Conservation (phyloP, 92 coral and sea anemone species). For the Porites lobata region DNA sequence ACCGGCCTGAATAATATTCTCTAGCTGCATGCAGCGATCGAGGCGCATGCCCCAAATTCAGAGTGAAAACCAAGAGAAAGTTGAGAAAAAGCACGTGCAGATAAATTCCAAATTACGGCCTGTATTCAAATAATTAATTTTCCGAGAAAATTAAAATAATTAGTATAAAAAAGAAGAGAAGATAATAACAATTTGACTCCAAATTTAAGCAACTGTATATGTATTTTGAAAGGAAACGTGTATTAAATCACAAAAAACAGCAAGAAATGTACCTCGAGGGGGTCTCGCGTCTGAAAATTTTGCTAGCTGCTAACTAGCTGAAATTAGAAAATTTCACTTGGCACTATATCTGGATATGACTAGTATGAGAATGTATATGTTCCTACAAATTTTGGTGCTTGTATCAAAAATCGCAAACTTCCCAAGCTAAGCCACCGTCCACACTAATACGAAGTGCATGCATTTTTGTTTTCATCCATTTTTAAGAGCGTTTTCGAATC, state of each 20-base stretch:
- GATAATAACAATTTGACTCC: neutral
- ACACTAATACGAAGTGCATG: too few relatives aligned
- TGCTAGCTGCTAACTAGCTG: too few relatives aligned
- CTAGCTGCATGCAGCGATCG: neutral
- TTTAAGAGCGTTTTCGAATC: too few relatives aligned
- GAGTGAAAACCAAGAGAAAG: neutral
- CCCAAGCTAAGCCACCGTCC: too few relatives aligned
- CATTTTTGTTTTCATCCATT: too few relatives aligned
- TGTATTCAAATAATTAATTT: neutral
- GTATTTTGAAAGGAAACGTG: neutral
- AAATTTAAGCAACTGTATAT: neutral
- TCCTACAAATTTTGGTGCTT: too few relatives aligned
- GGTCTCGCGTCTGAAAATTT: neutral
- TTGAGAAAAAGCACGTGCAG: neutral
- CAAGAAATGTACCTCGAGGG: neutral
- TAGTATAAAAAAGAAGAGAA: neutral
- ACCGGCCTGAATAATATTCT: neutral
- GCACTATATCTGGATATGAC: too few relatives aligned
- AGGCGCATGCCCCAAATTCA: neutral
- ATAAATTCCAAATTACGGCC: neutral
- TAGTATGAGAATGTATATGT: too few relatives aligned
- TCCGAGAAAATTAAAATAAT: neutral
- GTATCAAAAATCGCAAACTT: too few relatives aligned
- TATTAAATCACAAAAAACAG: neutral
- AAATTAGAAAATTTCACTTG: too few relatives aligned